phyloP scores from a whole-genome alignment of 2,113 vertebrate genomes.

The Ammodytes marinus region DNA sequence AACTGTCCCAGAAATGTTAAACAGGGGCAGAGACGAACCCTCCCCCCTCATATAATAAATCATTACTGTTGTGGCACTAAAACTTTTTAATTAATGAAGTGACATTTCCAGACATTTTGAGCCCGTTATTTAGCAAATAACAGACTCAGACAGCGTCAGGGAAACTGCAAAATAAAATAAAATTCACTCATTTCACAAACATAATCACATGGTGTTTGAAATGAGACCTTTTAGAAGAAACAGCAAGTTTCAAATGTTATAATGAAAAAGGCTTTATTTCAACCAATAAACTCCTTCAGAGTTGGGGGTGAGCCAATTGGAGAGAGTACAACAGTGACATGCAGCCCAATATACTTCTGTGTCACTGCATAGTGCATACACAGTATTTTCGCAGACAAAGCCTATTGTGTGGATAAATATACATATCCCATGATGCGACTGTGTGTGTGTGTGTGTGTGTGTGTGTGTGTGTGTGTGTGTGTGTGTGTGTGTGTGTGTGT shows the following conservation, averaged over 20 bases:
- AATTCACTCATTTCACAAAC: neutral
- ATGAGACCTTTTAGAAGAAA: neutral
- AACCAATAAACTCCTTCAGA: neutral
- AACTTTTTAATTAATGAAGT: slow-evolving; percentile 32
- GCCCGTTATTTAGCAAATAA: slow-evolving; percentile 14
- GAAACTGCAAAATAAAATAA: neutral
- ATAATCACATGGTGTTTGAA: neutral
- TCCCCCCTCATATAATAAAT: neutral
- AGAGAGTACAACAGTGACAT: neutral
- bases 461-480: neutral
- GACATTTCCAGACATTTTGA: slow-evolving; percentile 16
- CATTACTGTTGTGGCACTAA: slow-evolving; percentile 4
- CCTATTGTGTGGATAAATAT: slow-evolving; percentile 16
- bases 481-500: neutral
- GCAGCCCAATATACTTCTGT: neutral
- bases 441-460: neutral
- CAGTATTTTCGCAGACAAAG: neutral
- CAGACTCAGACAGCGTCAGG: neutral
- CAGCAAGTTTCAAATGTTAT: neutral
- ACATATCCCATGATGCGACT: neutral
- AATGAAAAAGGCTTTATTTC: slow-evolving; percentile 17
- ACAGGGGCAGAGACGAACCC: neutral
- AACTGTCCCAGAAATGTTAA: slow-evolving; percentile 28
- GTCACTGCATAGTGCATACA: neutral
- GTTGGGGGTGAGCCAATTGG: neutral